Evolutionary conservation across 2,888 invertebrate species (phyloP).

Genomic region (Troglohyphantes excavatus): DNA sequence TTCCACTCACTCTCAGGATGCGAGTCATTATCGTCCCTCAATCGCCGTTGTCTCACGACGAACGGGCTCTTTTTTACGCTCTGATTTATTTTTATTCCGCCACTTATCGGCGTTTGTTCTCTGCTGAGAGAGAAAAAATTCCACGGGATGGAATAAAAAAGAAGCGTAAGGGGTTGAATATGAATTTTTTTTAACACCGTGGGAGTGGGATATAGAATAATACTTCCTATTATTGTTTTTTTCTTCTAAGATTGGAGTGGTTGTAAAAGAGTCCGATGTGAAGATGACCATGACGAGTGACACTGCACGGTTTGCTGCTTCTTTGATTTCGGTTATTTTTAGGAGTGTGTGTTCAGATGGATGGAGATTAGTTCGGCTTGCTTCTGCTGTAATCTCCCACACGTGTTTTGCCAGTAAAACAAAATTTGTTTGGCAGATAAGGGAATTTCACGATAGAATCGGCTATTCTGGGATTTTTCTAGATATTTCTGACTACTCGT

Average conservation of each 20-base stretch:
- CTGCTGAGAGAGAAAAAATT: background rate
- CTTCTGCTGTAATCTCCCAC: background rate
- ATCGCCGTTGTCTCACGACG: slow-evolving; percentile 47
- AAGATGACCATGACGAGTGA: slow-evolving; percentile 1
- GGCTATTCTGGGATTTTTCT: background rate
- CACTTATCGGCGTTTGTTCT: slow-evolving; percentile 16
- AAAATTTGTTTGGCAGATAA: background rate
- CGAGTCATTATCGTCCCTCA: slow-evolving; percentile 10
- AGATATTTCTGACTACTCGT: too few relatives aligned
- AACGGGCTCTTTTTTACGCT: slow-evolving; percentile 26
- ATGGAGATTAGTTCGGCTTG: background rate
- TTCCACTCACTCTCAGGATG: background rate
- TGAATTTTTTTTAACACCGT: background rate
- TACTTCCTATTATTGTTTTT: background rate
- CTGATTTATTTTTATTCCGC: slow-evolving; percentile 39
- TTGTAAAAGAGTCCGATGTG: background rate
- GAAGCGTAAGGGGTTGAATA: background rate
- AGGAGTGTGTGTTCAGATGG: background rate
- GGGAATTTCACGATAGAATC: background rate
- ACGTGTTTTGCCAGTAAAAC: background rate
- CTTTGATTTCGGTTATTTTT: slow-evolving; percentile 7
- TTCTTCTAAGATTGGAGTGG: background rate
- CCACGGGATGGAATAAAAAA: background rate
- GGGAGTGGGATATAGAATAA: background rate
- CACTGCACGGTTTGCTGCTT: slow-evolving; percentile 8